phyloP scores from a whole-genome alignment of 2,113 vertebrate species.

The Psilopsiagon aymara region DNA sequence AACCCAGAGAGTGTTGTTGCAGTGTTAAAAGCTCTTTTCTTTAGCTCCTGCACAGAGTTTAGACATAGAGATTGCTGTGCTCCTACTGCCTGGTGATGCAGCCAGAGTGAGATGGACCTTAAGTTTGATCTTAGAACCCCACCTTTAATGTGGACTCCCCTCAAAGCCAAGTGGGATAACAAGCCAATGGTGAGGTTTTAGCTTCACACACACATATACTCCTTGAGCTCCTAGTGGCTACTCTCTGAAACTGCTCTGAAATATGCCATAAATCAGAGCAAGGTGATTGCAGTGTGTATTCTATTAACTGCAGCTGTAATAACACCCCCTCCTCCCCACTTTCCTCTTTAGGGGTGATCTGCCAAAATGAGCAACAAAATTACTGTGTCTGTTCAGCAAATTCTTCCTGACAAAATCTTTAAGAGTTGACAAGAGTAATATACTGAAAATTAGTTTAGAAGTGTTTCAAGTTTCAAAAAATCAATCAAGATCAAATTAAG shows the following conservation, averaged over 20 bases:
- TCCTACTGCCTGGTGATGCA: background rate
- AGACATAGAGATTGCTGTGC: background rate
- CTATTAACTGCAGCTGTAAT: conserved; percentile 72
- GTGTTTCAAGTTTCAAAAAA: conserved; percentile 85
- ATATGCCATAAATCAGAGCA: conserved; percentile 49
- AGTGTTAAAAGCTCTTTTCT: background rate
- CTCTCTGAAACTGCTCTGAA: conserved; percentile 6
- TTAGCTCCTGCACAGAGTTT: background rate
- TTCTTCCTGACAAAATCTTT: conserved; percentile 84
- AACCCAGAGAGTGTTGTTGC: background rate
- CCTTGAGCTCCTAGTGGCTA: background rate
- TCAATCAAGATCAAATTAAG: conserved; percentile 85
- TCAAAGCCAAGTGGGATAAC: background rate
- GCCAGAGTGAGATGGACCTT: background rate
- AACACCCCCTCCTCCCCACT: conserved; percentile 46
- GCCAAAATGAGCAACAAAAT: conserved; percentile 80
- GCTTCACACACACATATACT: rapidly evolving
- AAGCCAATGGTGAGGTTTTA: background rate
- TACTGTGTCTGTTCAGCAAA: conserved; percentile 83
- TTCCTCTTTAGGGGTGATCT: conserved; percentile 77
- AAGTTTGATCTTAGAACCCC: background rate
- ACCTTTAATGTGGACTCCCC: rapidly evolving
- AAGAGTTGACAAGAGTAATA: conserved; percentile 84
- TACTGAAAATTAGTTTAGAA: conserved; percentile 86
- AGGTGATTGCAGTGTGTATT: conserved; percentile 71